Base-by-base conservation (phyloP, 2,888 invertebrate species). In the Limnephilus lunatus region DNA sequence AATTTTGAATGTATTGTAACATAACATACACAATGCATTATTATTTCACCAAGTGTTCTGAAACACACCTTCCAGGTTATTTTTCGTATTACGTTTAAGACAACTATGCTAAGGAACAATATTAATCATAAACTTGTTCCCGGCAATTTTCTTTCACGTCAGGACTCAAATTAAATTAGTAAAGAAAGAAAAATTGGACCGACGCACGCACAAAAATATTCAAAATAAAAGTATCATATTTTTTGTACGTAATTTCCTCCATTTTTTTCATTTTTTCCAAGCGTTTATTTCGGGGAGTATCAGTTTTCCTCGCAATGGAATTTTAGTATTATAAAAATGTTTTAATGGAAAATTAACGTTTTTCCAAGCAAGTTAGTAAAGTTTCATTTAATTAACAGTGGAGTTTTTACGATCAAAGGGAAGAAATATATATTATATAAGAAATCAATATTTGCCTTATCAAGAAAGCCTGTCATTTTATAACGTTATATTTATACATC, bases 101-200 rank as follows among this genome's bases (percentile, higher is more conserved):
- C 83, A 35, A 31, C 35, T 25, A 32, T 19, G 19, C 19, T 15
- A 32, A 14, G 83, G 83, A 83, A 83, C 19, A 19, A 35, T 88
- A 32, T 80, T 88, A 80, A 88, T 80, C 80, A 32, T 80, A 53
- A 88, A 88, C 30, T 80, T 88, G 30, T 68, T 88, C 68, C 25
- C 12, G 32, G 80, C 19, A 88, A 88, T 88, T 68, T 68, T 88
- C 88, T 80, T 80, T 68, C 32, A 88, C 32, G 80, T 88, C 88
- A 88, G 80, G 80, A 31, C 68, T 68, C 19, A 30, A 88, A 88
- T 88, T 88, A 80, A 88, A 88, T 88, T 88, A 88, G 19, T 30
- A 68, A 88, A 68, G 88, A 32, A 31, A 31, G 35, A 80, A 87
- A 88, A 80, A 88, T 88, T 88, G 88, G 25, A 35, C 35, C 30